Conservation (phyloP, 2,113 vertebrate species). For the Oceanites oceanicus region DNA sequence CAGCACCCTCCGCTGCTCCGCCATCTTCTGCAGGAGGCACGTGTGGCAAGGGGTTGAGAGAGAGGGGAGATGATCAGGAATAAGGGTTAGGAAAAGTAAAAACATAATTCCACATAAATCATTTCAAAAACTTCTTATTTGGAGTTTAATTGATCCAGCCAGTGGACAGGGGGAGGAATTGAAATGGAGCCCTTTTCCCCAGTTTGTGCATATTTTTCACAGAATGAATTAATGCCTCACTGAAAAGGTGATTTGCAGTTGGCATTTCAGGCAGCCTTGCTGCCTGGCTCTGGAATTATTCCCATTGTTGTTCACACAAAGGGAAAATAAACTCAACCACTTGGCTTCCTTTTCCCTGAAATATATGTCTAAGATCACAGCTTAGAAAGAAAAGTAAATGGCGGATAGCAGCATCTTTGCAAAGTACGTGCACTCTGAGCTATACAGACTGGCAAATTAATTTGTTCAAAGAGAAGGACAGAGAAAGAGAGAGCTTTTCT, state of each 20-base stretch:
- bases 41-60: background rate
- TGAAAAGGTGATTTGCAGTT: constrained; percentile 44
- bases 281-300: constrained; percentile 50
- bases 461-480: constrained; percentile 22
- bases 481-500: background rate
- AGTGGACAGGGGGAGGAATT: background rate
- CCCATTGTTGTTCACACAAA: constrained; percentile 48
- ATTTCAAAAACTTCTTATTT: background rate
- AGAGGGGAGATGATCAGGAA: background rate
- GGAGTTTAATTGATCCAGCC: background rate
- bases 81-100: background rate
- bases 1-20: background rate
- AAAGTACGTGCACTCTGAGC: constrained; percentile 6
- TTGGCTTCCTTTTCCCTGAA: constrained; percentile 46
- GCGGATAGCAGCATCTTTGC: constrained; percentile 29
- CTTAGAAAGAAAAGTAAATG: constrained; percentile 33
- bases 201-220: background rate
- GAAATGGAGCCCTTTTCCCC: background rate
- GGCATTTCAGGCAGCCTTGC: constrained; percentile 34
- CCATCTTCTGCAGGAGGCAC: background rate
- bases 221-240: constrained; percentile 43
- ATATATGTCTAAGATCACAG: constrained; percentile 8
- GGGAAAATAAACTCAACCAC: constrained; percentile 43
- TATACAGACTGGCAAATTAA: background rate
- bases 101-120: background rate